Percentiles rank a stretch among this genome's conserved stretches.
phyloP scores from a whole-genome alignment of 1,140 invertebrate genomes.

The Tetramorium alpestre region DNA sequence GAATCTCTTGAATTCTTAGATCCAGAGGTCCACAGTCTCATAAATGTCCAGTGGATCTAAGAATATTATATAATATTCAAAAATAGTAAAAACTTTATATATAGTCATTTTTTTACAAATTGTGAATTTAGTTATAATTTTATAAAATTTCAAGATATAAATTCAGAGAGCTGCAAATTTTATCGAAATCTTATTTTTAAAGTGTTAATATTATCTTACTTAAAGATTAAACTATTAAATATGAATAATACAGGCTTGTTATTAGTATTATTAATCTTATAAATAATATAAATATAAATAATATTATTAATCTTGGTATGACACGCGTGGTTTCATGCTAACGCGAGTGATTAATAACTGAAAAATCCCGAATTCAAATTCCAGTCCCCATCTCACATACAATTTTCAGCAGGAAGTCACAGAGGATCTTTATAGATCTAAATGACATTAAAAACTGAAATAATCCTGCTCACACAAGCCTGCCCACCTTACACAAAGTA shows the following conservation, averaged over 20 bases:
- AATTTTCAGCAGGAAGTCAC: too few species aligned
- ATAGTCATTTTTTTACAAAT: background rate
- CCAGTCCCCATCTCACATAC: too few species aligned
- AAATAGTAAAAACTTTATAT: background rate
- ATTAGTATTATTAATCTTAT: background rate
- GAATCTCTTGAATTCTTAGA: slow-evolving; percentile 18
- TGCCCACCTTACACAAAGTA: too few species aligned
- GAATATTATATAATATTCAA: background rate
- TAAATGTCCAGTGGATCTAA: slow-evolving; percentile 30
- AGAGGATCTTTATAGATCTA: too few species aligned
- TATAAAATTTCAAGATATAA: background rate
- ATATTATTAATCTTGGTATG: background rate
- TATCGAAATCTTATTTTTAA: background rate
- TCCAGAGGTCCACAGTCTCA: slow-evolving; percentile 12
- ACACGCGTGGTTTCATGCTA: too few species aligned
- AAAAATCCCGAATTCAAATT: too few species aligned
- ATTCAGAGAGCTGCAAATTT: background rate
- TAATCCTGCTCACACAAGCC: too few species aligned
- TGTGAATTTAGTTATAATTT: background rate
- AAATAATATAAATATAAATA: too few species aligned
- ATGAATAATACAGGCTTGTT: background rate
- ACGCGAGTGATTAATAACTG: too few species aligned
- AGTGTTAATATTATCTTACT: background rate
- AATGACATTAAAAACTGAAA: too few species aligned
- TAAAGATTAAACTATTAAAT: background rate